Conservation (phyloP, 2,113 vertebrate species). For the Calidris pugnax region DNA sequence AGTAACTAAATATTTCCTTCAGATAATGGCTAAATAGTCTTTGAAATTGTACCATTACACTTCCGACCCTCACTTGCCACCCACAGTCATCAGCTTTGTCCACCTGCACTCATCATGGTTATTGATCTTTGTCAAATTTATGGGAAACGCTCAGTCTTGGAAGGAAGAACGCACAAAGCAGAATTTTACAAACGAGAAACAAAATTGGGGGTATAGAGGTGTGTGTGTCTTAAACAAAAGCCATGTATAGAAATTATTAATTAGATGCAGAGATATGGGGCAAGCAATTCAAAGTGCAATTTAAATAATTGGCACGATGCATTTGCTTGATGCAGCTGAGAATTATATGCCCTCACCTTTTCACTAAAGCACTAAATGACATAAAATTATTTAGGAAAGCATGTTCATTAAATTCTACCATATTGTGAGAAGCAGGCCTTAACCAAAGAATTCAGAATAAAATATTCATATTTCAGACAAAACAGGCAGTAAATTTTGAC, state of each 20-base stretch:
- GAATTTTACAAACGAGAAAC: neutral
- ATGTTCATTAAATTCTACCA: conserved; percentile 53
- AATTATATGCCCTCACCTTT: neutral
- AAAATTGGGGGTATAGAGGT: neutral
- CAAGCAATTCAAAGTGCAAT: neutral
- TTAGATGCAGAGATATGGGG: conserved; percentile 30
- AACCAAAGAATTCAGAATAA: conserved; percentile 39
- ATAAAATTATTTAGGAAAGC: conserved; percentile 42
- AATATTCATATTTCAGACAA: conserved; percentile 52
- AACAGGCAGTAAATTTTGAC: conserved; percentile 38
- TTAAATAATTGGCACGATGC: neutral
- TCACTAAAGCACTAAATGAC: conserved; percentile 19
- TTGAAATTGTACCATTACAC: neutral
- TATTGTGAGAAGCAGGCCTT: neutral
- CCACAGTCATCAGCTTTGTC: neutral
- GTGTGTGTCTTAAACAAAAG: neutral
- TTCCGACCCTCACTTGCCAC: neutral
- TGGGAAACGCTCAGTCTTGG: neutral
- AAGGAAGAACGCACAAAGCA: neutral
- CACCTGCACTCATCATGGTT: neutral
- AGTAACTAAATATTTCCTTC: conserved; percentile 18
- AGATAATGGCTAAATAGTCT: conserved; percentile 17
- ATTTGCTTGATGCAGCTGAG: conserved; percentile 12
- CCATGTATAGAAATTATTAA: neutral
- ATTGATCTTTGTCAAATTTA: conserved; percentile 14